Evolutionary conservation across 2,888 invertebrate species (phyloP).

Genomic region (Cantharis rustica): DNA sequence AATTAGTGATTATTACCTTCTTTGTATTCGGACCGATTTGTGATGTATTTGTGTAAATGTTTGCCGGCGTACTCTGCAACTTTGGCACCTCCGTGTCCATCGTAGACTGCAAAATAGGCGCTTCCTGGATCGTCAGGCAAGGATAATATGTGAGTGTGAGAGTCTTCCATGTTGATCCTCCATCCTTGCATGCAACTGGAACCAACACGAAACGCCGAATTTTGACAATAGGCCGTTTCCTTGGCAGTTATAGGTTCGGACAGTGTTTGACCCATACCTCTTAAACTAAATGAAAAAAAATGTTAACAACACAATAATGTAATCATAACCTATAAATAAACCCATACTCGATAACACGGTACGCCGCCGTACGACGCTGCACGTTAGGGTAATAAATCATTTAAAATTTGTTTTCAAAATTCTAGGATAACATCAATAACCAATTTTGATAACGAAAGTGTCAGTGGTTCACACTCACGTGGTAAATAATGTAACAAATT

Average conservation of each 20-base stretch:
- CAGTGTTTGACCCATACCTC: constrained; percentile 92
- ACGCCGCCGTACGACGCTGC: background rate
- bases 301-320: background rate
- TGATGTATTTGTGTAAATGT: constrained; percentile 91
- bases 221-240: constrained; percentile 81
- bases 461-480: background rate
- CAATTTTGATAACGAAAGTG: background rate
- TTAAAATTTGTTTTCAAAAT: background rate
- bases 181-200: constrained; percentile 99
- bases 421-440: background rate
- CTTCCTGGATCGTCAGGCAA: constrained; percentile 86
- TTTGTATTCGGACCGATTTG: constrained; percentile 80
- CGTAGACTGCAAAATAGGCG: constrained; percentile 96
- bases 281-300: constrained; percentile 10
- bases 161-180: constrained; percentile 99
- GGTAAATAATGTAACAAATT: background rate
- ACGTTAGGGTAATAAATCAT: background rate
- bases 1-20: constrained; percentile 60
- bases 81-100: constrained; percentile 77
- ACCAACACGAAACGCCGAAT: constrained; percentile 77
- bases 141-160: constrained; percentile 93
- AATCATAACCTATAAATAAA: background rate
- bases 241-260: constrained; percentile 95
- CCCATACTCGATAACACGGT: background rate
- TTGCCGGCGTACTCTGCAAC: constrained; percentile 95